phyloP scores from a whole-genome alignment of 2,888 invertebrate genomes.

The Drosophila flavopinicola region DNA sequence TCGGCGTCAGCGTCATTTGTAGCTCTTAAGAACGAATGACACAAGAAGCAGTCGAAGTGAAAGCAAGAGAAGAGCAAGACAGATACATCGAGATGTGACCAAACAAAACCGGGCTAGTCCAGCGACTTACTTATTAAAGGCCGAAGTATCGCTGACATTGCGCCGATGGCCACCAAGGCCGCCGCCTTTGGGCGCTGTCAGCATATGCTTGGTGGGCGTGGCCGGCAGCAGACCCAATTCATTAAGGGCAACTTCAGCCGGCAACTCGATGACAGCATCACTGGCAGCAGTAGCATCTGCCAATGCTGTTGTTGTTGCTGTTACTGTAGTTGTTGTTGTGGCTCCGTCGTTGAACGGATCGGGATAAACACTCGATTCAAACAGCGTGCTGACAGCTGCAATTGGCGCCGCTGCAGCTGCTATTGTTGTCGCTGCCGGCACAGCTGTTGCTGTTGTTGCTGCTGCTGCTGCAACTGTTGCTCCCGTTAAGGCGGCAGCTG shows the following conservation, averaged over 20 bases:
- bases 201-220: constrained; percentile 81
- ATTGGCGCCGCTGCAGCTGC: constrained; percentile 57
- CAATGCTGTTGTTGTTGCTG: constrained; percentile 20
- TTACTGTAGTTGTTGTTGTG: constrained; percentile 28
- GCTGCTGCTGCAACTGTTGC: constrained; percentile 11
- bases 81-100: constrained; percentile 22
- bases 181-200: constrained; percentile 80
- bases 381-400: constrained; percentile 86
- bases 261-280: constrained; percentile 27
- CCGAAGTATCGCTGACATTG: constrained; percentile 93
- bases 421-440: constrained; percentile 84
- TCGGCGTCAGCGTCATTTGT: constrained; percentile 53
- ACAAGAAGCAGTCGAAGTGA: constrained; percentile 21
- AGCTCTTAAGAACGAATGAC: constrained; percentile 47
- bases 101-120: constrained; percentile 3
- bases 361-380: constrained; percentile 88
- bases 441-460: constrained; percentile 19
- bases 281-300: constrained; percentile 44
- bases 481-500: too few species aligned
- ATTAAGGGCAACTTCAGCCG: constrained; percentile 10
- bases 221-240: constrained; percentile 35
- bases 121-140: constrained; percentile 89
- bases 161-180: constrained; percentile 87
- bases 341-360: constrained; percentile 88
- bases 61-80: constrained; percentile 65